These are phyloP conservation scores for Eumeta japonica DNA, from an alignment of 1,140 invertebrate species.

Conservation along the genomic window DNA sequence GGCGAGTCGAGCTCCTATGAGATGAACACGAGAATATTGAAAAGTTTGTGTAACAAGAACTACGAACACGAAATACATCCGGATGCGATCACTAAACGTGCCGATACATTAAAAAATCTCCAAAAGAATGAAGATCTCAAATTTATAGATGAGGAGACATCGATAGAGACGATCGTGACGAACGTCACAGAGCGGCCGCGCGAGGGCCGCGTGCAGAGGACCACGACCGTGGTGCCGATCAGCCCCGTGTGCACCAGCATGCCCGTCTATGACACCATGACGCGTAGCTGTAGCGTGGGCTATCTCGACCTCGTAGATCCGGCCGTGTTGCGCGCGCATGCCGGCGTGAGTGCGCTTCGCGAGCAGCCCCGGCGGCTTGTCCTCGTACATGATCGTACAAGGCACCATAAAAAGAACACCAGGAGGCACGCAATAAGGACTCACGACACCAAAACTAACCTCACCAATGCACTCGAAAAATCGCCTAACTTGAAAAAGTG, in stretches of 20 bases:
- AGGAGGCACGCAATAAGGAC: constrained; percentile 23
- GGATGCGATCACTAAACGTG: constrained; percentile 33
- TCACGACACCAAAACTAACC: constrained; percentile 21
- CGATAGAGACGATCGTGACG: constrained; percentile 36
- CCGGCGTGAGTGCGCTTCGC: constrained; percentile 67
- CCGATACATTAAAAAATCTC: constrained; percentile 36
- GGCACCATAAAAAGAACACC: constrained; percentile 21
- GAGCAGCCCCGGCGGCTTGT: constrained; percentile 74
- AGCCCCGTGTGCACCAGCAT: constrained; percentile 59
- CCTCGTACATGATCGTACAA: constrained; percentile 65
- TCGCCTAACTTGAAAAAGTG: constrained; percentile 67
- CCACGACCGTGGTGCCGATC: constrained; percentile 65
- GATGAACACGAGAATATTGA: constrained; percentile 42
- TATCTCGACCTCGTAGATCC: constrained; percentile 79
- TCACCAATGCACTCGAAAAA: no score
- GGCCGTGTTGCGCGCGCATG: constrained; percentile 69
- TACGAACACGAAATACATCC: constrained; percentile 46
- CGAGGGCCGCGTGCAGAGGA: constrained; percentile 55
- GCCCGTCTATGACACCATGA: constrained; percentile 67
- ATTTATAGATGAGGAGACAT: constrained; percentile 67
- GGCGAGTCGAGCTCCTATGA: constrained; percentile 40
- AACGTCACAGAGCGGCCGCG: constrained; percentile 30
- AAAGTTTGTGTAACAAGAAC: constrained; percentile 42
- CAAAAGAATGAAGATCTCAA: constrained; percentile 61
- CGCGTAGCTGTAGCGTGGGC: constrained; percentile 80